Percentiles rank a stretch among this genome's conserved stretches.
Evolutionary conservation across 2,888 invertebrate species (phyloP).

Genomic region (Pseudococcus viburni): DNA sequence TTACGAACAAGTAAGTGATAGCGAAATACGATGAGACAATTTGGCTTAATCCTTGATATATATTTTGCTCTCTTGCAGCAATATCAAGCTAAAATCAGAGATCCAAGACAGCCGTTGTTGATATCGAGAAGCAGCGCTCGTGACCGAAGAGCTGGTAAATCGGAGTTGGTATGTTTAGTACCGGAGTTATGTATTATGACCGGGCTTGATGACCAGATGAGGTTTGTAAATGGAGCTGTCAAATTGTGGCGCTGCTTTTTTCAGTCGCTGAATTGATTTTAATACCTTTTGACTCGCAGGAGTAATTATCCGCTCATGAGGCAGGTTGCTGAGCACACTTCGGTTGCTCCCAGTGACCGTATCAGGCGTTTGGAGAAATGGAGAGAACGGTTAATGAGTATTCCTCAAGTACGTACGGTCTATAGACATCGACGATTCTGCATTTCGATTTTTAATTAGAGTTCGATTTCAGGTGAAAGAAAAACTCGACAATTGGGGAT

Average conservation of each 20-base stretch:
- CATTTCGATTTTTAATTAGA: background rate
- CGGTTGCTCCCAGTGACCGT: conserved; percentile 79
- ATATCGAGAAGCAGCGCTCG: conserved; percentile 79
- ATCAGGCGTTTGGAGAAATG: conserved; percentile 71
- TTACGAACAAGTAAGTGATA: conserved; percentile 72
- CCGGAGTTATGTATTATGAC: conserved; percentile 90
- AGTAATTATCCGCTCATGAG: conserved; percentile 78
- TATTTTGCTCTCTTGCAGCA: conserved; percentile 72
- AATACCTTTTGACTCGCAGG: conserved; percentile 69
- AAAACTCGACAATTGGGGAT: conserved; percentile 78
- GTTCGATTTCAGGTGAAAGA: background rate
- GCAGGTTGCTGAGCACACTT: conserved; percentile 81
- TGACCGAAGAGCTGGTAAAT: conserved; percentile 81
- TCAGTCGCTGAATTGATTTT: too few relatives aligned
- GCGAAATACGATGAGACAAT: too few relatives aligned
- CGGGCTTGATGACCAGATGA: conserved; percentile 78
- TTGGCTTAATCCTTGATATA: too few relatives aligned
- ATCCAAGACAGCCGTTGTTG: conserved; percentile 83
- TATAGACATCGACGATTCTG: too few relatives aligned
- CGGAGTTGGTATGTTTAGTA: conserved; percentile 80
- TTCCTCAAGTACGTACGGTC: conserved; percentile 29
- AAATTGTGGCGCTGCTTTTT: background rate
- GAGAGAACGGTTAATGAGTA: conserved; percentile 2
- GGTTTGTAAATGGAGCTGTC: background rate
- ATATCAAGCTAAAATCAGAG: conserved; percentile 79